Base-by-base conservation (phyloP, 2,888 invertebrate genomes). In the Cephalotes varians region DNA sequence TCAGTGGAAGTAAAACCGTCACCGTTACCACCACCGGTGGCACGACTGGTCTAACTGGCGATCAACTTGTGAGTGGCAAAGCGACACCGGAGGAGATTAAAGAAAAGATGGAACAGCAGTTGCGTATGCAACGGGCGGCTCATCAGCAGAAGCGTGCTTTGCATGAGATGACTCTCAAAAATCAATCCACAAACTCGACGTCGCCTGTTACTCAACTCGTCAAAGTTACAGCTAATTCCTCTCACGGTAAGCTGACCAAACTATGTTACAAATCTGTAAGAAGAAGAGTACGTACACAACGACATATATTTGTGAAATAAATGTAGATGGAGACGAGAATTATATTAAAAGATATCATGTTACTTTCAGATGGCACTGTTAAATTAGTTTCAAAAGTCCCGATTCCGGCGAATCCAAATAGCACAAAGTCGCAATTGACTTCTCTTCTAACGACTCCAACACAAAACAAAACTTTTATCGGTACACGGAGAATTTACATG, bases 51-150 rank as follows among this genome's bases (percentile, higher is more conserved):
- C 3, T 69, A 12, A 77, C 91, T 9, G 87, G 89, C 5, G 94
- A 94, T 73, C 93, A 94, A 74, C 87, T 93, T 6, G 95, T 95
- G 12, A 96, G 94, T 91, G 96, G 95, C 88, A 96, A 96, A 91
- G 95, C 96, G 0, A 96, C 96, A 40, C 96, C 97, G 0, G 96
- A 97, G 88, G 98, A 98, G 92, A 96, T 97, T 85, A 98, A 98
- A 94, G 98, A 98, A 90, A 98, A 98, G 94, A 97, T 98, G 97
- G 98, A 99, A 92, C 98, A 98, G 87, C 98, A 98, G 93, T 95
- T 99, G 87, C 97, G 98, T 81, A 96, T 98, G 91, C 99, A 99
- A 93, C 95, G 98, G 85, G 97, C 98, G 31, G 98, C 98, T 0
- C 98, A 98, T 95, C 98, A 98, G 92, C 98, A 98, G 92, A 98